Percentiles rank a stretch among this genome's conserved stretches.
phyloP scores from a whole-genome alignment of 2,888 invertebrate species.

The Ornithoptera priamus region DNA sequence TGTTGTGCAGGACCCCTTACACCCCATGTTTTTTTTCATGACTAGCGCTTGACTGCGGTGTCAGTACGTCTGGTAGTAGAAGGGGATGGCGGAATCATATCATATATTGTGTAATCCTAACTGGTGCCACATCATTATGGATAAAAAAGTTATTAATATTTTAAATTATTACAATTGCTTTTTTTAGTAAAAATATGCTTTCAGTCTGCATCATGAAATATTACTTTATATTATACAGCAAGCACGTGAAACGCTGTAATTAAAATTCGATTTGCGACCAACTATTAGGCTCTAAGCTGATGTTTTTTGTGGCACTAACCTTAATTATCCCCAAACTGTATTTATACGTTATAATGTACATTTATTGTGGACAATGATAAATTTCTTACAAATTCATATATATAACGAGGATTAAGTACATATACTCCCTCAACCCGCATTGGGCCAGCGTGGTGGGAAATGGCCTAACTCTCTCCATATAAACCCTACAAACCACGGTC shows the following conservation, averaged over 20 bases:
- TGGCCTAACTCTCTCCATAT: too few species aligned
- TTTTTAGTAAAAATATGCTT: neutral
- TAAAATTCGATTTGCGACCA: conserved; percentile 50
- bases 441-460: too few species aligned
- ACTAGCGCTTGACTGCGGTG: too few species aligned
- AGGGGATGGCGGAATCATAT: too few species aligned
- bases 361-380: conserved; percentile 21
- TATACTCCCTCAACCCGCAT: too few species aligned
- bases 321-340: conserved; percentile 23
- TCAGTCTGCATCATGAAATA: neutral
- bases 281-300: conserved; percentile 34
- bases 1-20: too few species aligned
- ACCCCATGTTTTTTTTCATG: too few species aligned
- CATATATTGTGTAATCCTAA: too few species aligned
- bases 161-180: neutral
- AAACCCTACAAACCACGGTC: too few species aligned
- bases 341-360: conserved; percentile 7
- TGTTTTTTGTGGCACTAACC: conserved; percentile 31
- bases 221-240: neutral
- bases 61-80: too few species aligned
- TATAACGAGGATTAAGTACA: neutral
- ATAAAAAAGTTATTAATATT: too few species aligned
- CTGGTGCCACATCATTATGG: too few species aligned
- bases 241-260: conserved; percentile 35
- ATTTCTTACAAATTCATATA: neutral